Conservation (phyloP, 2,888 invertebrate genomes). For the Xestia sexstrigata region DNA sequence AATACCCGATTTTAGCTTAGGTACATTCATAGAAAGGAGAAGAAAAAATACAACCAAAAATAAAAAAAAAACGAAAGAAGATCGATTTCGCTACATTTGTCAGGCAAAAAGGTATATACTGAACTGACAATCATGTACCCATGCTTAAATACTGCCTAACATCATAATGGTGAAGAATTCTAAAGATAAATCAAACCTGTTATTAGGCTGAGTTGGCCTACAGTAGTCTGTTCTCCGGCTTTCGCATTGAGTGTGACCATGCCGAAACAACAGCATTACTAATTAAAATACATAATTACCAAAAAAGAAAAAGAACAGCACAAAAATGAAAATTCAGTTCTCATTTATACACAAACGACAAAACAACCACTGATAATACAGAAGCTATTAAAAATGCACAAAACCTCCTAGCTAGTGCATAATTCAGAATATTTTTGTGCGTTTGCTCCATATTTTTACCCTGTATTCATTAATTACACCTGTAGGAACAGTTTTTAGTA, state of each 20-base stretch:
- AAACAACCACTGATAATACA: slow-evolving; percentile 25
- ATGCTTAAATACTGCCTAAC: neutral
- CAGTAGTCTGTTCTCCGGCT: neutral
- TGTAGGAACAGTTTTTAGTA: slow-evolving; percentile 44
- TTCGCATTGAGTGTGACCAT: neutral
- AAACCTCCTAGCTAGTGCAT: slow-evolving; percentile 65
- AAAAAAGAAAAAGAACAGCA: neutral
- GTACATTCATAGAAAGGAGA: neutral
- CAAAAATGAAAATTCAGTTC: neutral
- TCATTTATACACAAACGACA: slow-evolving; percentile 18
- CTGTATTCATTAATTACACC: slow-evolving; percentile 60
- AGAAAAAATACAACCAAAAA: neutral
- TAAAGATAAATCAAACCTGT: neutral
- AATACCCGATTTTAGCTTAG: neutral
- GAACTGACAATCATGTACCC: neutral
- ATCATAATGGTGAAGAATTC: neutral
- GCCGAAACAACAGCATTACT: neutral
- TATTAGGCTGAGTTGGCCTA: neutral
- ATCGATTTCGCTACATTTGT: neutral
- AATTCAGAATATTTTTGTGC: slow-evolving; percentile 66
- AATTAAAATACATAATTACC: neutral
- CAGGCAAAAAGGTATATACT: neutral
- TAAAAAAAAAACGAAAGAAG: neutral
- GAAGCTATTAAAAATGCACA: slow-evolving; percentile 41
- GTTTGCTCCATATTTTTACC: slow-evolving; percentile 55